Conservation (phyloP, 2,797 vertebrate species). For the Tangara arthus region DNA sequence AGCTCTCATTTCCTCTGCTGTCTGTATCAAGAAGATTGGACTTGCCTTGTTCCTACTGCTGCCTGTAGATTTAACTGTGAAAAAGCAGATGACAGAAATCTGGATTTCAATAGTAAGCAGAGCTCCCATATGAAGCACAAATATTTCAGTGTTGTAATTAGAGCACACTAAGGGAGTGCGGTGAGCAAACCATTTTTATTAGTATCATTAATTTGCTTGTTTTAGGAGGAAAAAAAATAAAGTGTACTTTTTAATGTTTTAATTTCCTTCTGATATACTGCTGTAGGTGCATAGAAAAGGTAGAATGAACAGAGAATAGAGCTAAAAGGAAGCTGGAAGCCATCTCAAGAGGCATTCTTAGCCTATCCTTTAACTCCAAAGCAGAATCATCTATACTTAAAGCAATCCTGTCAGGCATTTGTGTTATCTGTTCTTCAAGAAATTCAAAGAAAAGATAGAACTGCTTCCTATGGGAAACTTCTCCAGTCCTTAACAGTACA, state of each 20-base stretch:
- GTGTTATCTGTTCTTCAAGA: background rate
- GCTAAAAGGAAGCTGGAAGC: background rate
- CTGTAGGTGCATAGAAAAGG: background rate
- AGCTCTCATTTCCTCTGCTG: background rate
- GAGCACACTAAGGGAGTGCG: background rate
- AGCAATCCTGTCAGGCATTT: background rate
- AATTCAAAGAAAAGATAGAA: background rate
- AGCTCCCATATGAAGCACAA: constrained; percentile 18
- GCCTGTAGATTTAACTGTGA: background rate
- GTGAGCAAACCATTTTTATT: constrained; percentile 44
- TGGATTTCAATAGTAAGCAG: background rate
- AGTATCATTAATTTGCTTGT: constrained; percentile 33
- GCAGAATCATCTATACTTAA: background rate
- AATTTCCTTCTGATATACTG: constrained; percentile 1
- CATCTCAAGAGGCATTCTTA: constrained; percentile 9
- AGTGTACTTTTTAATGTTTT: background rate
- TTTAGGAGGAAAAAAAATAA: constrained; percentile 6
- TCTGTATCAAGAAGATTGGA: background rate
- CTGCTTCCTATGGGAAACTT: background rate
- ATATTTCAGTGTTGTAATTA: constrained; percentile 56
- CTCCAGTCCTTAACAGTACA: background rate
- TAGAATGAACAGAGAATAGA: background rate
- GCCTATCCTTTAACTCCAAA: background rate
- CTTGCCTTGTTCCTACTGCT: background rate
- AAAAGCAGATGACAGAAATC: constrained; percentile 8